Evolutionary conservation across 2,888 invertebrate genomes (phyloP), one percentile per base, ranked within the genome.

Genomic region (Latrodectus hesperus): DNA sequence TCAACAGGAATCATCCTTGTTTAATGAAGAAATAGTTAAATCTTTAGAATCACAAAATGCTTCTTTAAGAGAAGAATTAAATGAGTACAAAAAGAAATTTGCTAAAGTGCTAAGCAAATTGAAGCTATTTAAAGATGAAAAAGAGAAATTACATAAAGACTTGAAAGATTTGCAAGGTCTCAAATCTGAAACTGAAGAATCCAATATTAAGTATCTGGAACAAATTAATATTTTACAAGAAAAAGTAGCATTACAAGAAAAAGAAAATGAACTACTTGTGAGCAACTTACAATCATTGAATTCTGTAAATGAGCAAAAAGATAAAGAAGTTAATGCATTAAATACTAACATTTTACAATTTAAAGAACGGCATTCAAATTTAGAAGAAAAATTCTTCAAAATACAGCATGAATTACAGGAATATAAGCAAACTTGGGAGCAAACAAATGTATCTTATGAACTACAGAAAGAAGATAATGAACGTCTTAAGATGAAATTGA

Each of bases 41-140:
- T 60, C 71, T 1, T 65, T 72, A 53, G 75, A 81, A 67, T 89
- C 90, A 65, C 89, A 88, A 26, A 89, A 88, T 71, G 88, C 87
- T 65, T 70, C 73, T 12, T 92, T 95, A 26, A 93, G 94, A 84
- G 93, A 94, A 81, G 95, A 96, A 90, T 93, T 95, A 11, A 94
- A 94, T 89, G 93, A 94, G 52, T 93, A 94, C 88, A 95, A 96
- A 92, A 92, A 94, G 0, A 96, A 96, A 91, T 94, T 95, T 53
- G 94, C 95, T 1, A 97, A 96, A 93, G 94, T 96, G 90, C 93
- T 97, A 90, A 95, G 96, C 91, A 97, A 97, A 92, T 92, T 97
- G 70, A 97, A 97, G 92, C 96, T 96, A 91, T 94, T 96, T 81
- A 97, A 97, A 92, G 92, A 92, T 81, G 92, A 92, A 89, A 92